phyloP scores from a whole-genome alignment of 2,113 vertebrate genomes.

The Spilogale gracilis region DNA sequence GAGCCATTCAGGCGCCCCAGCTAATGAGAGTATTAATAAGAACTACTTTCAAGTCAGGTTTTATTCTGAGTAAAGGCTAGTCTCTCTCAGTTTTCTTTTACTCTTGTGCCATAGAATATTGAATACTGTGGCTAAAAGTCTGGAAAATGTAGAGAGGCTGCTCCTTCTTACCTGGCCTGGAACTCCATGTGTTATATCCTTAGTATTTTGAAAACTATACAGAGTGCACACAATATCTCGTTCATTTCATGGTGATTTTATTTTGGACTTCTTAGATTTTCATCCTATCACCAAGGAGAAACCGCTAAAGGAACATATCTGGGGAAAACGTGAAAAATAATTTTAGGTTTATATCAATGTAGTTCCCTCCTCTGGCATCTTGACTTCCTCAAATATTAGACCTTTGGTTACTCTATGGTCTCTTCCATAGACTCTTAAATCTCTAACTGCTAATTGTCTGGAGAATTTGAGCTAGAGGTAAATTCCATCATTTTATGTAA shows the following conservation, averaged over 20 bases:
- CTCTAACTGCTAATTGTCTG: neutral
- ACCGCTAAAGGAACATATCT: neutral
- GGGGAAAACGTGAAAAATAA: neutral
- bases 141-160: neutral
- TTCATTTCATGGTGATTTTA: neutral
- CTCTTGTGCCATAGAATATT: neutral
- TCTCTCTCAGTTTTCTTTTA: neutral
- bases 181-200: neutral
- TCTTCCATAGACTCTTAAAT: neutral
- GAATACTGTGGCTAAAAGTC: neutral
- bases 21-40: neutral
- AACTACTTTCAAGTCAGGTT: neutral
- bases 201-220: neutral
- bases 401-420: neutral
- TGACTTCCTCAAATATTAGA: neutral
- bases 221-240: neutral
- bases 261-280: neutral
- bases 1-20: too few species aligned
- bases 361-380: neutral
- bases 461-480: neutral
- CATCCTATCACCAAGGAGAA: neutral
- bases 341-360: neutral
- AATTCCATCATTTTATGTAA: neutral
- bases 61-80: neutral
- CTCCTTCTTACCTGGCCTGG: neutral